Evolutionary conservation across 2,888 invertebrate species (phyloP).

Genomic region (Trichopoda pennipes): DNA sequence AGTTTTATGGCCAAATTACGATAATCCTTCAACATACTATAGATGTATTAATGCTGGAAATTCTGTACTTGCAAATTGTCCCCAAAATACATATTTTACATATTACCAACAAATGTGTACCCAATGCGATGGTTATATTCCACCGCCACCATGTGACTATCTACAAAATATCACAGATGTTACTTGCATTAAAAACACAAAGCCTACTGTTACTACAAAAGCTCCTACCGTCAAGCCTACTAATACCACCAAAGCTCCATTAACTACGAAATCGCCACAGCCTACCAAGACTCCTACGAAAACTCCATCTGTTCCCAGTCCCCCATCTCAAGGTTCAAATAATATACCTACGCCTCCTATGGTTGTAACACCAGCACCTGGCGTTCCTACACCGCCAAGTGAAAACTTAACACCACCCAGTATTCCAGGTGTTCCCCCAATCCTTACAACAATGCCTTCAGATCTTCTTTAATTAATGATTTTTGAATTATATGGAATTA

Average conservation of each 20-base stretch:
- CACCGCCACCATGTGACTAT: slow-evolving; percentile 70
- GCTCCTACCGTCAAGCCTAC: slow-evolving; percentile 14
- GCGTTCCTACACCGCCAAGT: slow-evolving; percentile 70
- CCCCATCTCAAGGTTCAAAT: background rate
- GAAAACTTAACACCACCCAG: slow-evolving; percentile 71
- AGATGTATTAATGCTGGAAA: slow-evolving; percentile 63
- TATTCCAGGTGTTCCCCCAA: slow-evolving; percentile 56
- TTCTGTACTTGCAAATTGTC: slow-evolving; percentile 65
- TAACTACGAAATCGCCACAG: slow-evolving; percentile 18
- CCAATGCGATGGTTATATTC: slow-evolving; percentile 70
- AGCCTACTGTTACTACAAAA: background rate
- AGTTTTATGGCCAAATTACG: slow-evolving; percentile 72
- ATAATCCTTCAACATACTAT: slow-evolving; percentile 68
- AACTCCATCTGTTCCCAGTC: slow-evolving; percentile 25
- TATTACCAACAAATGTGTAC: slow-evolving; percentile 74
- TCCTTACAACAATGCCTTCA: background rate
- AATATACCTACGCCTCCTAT: slow-evolving; percentile 72
- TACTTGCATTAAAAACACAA: background rate
- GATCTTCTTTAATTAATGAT: background rate
- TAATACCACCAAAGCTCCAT: slow-evolving; percentile 21
- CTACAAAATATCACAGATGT: slow-evolving; percentile 54
- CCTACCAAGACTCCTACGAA: slow-evolving; percentile 23
- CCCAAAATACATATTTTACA: slow-evolving; percentile 69
- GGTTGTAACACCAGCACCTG: slow-evolving; percentile 59
- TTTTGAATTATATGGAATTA: background rate